Evolutionary conservation across 2,113 vertebrate species (phyloP).

Genomic region (Nothocercus nigrocapillus): DNA sequence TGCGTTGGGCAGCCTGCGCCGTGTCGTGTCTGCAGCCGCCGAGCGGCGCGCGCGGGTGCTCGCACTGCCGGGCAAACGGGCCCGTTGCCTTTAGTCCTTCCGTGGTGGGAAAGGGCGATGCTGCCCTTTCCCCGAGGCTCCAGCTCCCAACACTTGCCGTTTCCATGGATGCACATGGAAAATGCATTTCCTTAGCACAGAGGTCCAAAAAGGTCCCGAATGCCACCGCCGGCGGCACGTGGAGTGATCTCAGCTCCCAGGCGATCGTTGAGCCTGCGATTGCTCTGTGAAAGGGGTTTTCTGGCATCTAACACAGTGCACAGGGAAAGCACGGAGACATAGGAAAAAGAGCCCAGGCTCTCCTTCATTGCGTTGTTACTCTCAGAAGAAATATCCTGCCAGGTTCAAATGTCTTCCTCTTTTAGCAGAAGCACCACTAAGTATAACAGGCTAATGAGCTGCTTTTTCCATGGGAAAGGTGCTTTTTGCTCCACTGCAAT

Average conservation of each 20-base stretch:
- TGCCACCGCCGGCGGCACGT: not conserved
- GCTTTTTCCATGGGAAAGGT: not conserved
- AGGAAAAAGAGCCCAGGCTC: too few species aligned
- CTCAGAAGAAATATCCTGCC: not conserved
- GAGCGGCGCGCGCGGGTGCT: too few species aligned
- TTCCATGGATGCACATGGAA: not conserved
- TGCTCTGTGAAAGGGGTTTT: not conserved
- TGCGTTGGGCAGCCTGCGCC: too few species aligned
- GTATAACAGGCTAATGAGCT: not conserved
- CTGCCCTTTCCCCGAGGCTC: not conserved
- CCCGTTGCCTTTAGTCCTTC: not conserved
- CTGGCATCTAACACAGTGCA: too few species aligned
- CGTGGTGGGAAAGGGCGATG: not conserved
- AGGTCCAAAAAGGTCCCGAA: not conserved
- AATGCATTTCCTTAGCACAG: not conserved
- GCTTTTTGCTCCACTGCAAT: not conserved
- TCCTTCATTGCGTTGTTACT: not conserved
- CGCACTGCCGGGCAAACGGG: too few species aligned
- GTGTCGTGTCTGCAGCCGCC: too few species aligned
- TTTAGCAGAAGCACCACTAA: not conserved
- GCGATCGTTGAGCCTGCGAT: not conserved
- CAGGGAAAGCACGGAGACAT: too few species aligned
- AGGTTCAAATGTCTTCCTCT: not conserved
- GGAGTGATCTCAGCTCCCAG: fast-evolving
- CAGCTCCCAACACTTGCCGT: not conserved